A percentile compares a stretch with the other conserved stretches of the same genome.
Evolutionary conservation across 2,888 invertebrate genomes (phyloP).

Genomic region (Mystacides longicornis): DNA sequence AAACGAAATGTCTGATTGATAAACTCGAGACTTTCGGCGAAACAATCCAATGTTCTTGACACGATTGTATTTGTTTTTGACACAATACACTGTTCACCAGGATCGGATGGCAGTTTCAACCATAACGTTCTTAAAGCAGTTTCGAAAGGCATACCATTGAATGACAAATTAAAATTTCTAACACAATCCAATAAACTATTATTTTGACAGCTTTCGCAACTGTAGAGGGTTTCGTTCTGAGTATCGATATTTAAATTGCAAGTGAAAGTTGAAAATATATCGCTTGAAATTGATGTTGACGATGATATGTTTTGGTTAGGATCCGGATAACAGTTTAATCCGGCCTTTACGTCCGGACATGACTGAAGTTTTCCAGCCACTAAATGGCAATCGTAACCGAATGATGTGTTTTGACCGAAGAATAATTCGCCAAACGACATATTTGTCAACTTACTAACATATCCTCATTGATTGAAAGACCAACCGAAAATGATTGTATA

Average conservation of each 20-base stretch:
- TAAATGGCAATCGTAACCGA: slow-evolving; percentile 7
- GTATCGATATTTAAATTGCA: slow-evolving; percentile 40
- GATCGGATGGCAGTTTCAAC: slow-evolving; percentile 35
- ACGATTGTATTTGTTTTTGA: slow-evolving; percentile 4
- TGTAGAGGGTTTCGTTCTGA: slow-evolving; percentile 45
- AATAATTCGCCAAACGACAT: slow-evolving; percentile 16
- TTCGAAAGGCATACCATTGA: slow-evolving; percentile 39
- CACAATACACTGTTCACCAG: slow-evolving; percentile 22
- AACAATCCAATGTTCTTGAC: slow-evolving; percentile 18
- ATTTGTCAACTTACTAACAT: too few species aligned
- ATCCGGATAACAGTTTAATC: slow-evolving; percentile 12
- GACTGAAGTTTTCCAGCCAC: slow-evolving; percentile 13
- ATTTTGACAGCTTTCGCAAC: slow-evolving; percentile 35
- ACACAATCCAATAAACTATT: slow-evolving; percentile 34
- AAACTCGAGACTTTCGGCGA: slow-evolving; percentile 16
- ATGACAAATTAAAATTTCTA: slow-evolving; percentile 40
- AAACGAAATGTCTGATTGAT: slow-evolving; percentile 22
- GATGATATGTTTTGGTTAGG: not conserved
- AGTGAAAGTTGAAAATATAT: slow-evolving; percentile 17
- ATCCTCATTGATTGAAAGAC: too few species aligned
- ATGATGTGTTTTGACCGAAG: slow-evolving; percentile 6
- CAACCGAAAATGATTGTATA: too few species aligned
- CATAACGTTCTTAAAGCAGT: slow-evolving; percentile 41
- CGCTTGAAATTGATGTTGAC: not conserved
- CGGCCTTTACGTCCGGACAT: slow-evolving; percentile 7